Conservation (phyloP, 30 jellyfish, hydroid and myxozoan genomes). For the Hydra vulgaris region DNA sequence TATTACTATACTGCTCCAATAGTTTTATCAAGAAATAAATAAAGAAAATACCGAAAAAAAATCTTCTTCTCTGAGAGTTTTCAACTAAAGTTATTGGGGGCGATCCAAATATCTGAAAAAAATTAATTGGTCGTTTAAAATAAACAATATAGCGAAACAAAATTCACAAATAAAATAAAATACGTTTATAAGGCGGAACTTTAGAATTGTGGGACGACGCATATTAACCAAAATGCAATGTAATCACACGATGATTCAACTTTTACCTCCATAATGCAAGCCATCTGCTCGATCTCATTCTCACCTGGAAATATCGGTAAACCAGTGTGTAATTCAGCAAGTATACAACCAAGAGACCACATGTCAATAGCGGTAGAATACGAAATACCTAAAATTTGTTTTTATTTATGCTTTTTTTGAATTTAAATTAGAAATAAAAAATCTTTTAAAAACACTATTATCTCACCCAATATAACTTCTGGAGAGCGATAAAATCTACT, state of each 20-base stretch:
- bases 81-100: constrained; percentile 74
- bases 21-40: too few relatives aligned
- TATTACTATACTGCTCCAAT: neutral
- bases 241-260: neutral
- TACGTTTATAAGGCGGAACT: neutral
- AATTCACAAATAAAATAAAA: neutral
- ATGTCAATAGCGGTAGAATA: constrained; percentile 78
- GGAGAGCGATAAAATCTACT: constrained; percentile 91
- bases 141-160: neutral
- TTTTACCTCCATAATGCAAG: constrained; percentile 83
- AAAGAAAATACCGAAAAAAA: constrained; percentile 48
- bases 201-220: neutral
- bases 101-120: constrained; percentile 59
- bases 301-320: constrained; percentile 88
- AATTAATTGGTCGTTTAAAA: neutral
- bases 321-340: constrained; percentile 85
- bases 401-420: neutral
- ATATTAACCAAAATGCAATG: neutral
- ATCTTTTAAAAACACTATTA: too few relatives aligned
- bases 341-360: constrained; percentile 91
- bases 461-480: constrained; percentile 75
- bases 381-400: constrained; percentile 39
- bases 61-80: constrained; percentile 67
- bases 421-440: too few relatives aligned
- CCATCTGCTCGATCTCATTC: constrained; percentile 87